Conservation (phyloP, 2,113 vertebrate species). For the Garra rufa region DNA sequence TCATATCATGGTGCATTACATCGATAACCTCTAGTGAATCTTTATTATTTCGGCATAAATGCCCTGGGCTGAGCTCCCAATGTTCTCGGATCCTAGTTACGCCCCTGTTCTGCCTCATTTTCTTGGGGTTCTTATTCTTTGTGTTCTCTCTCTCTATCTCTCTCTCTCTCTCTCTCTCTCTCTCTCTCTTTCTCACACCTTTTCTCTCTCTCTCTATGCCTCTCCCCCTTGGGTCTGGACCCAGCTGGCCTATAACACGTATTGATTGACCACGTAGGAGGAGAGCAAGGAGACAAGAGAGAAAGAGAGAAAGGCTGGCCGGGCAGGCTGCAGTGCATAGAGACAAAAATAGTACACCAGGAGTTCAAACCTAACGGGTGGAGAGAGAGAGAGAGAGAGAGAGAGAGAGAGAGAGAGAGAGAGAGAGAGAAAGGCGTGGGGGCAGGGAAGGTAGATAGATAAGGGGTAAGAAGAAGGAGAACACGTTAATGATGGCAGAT, state of each 20-base stretch:
- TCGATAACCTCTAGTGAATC: background rate
- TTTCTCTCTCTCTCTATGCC: constrained; percentile 17
- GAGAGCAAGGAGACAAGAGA: constrained; percentile 34
- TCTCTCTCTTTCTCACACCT: constrained; percentile 21
- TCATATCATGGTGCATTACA: background rate
- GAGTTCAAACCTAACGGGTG: constrained; percentile 47
- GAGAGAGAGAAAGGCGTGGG: constrained; percentile 8
- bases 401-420: constrained; percentile 5
- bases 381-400: too few species aligned
- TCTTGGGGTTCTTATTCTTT: constrained; percentile 13
- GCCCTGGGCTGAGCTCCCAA: background rate
- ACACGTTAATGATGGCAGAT: constrained; percentile 24
- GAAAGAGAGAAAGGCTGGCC: constrained; percentile 19
- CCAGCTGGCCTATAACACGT: constrained; percentile 74
- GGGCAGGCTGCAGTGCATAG: constrained; percentile 45
- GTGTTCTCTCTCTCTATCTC: constrained; percentile 16
- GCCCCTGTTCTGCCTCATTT: constrained; percentile 15
- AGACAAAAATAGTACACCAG: constrained; percentile 48
- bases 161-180: constrained; percentile 32
- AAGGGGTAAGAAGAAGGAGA: background rate
- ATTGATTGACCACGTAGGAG: constrained; percentile 71
- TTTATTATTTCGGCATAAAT: background rate
- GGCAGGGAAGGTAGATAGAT: constrained; percentile 19
- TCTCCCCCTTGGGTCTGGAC: constrained; percentile 64
- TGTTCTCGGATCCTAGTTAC: background rate